Evolutionary conservation across 2,888 invertebrate species (phyloP), one percentile per base, ranked within the genome.

Genomic region (Melinaea menophilus): DNA sequence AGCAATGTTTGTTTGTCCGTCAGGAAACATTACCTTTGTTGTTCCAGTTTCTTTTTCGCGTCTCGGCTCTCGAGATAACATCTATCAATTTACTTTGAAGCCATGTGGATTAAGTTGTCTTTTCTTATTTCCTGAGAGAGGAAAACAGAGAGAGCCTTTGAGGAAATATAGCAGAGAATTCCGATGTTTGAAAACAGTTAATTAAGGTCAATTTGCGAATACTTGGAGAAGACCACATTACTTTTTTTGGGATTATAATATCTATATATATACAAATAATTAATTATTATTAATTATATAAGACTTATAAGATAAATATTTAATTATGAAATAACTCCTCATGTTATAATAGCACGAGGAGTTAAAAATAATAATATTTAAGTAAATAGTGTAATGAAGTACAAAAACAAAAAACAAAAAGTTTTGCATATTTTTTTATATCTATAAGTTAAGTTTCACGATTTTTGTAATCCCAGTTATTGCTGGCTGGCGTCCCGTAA

Each of bases 51-150:
- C 61, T 56, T 63, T 66, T 55, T 41, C 57, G 55, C 22, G 55
- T 61, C 56, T 64, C 48, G 48, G 51, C 59, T 61, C 41, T 63
- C 62, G 59, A 68, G 67, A 68, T 68, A 65, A 65, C 63, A 67
- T 65, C 65, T 67, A 65, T 67, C 65, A 68, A 65, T 68, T 66
- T 68, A 56, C 63, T 65, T 61, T 60, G 63, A 66, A 63, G 59
- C 66, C 66, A 58, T 59, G 58, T 66, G 64, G 66, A 66, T 66
- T 66, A 64, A 58, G 61, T 66, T 64, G 59, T 64, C 57, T 66
- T 59, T 59, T 64, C 64, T 61, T 62, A 64, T 66, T 62, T 63
- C 51, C 61, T 62, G 57, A 35, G 12, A 59, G 59, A 55, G 59
- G 59, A 47, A 55, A 33, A 57, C 64, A 61, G 54, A 54, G 13